A percentile compares a stretch with the other conserved stretches of the same genome.
These are phyloP conservation scores for Lagorchestes hirsutus DNA, from an alignment of 2,797 vertebrate species.

Conservation along the genomic window DNA sequence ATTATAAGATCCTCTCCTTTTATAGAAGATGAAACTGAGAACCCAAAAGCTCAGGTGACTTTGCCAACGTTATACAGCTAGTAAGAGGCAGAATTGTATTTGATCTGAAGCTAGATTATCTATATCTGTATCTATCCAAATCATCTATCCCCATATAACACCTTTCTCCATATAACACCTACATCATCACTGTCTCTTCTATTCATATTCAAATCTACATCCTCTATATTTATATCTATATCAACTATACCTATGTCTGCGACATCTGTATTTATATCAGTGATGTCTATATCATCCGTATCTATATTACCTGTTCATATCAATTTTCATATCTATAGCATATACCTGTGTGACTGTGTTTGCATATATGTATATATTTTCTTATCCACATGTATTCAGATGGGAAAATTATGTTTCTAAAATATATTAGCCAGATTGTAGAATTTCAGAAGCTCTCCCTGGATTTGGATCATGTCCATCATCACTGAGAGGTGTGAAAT, in stretches of 20 bases:
- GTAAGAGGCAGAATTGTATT: not conserved
- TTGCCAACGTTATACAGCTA: not conserved
- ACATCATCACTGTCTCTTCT: not conserved
- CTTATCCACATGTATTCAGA: not conserved
- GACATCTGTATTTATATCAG: not conserved
- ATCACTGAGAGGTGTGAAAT: constrained; percentile 5
- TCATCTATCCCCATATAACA: not conserved
- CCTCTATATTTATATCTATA: not conserved
- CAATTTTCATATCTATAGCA: not conserved
- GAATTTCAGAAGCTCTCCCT: not conserved
- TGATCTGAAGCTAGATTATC: not conserved
- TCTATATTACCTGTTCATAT: not conserved
- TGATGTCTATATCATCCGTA: not conserved
- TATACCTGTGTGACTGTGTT: not conserved
- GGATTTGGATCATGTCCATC: not conserved
- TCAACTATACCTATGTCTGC: not conserved
- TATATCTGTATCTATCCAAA: not conserved
- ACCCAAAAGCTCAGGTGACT: not conserved
- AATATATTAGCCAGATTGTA: not conserved
- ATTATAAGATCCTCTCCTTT: not conserved
- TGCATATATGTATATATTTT: not conserved
- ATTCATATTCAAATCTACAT: not conserved
- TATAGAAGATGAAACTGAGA: not conserved
- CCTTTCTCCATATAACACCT: not conserved
- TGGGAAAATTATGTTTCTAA: not conserved